phyloP scores from a whole-genome alignment of 2,888 invertebrate genomes.

The Bhutanitis thaidina region DNA sequence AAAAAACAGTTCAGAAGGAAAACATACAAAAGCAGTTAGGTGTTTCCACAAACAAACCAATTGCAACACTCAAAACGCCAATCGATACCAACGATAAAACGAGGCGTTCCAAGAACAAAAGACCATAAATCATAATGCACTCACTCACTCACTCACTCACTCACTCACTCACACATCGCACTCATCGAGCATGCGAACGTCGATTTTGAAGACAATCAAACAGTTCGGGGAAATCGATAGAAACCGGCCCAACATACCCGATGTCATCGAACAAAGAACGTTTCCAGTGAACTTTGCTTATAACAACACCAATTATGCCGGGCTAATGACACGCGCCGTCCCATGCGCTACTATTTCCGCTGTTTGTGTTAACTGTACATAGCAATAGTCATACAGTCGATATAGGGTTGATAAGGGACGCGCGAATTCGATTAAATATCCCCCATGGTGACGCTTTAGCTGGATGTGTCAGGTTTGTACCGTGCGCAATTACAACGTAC shows the following conservation, averaged over 20 bases:
- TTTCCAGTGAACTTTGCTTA: conserved; percentile 44
- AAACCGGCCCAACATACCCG: conserved; percentile 30
- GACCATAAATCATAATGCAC: conserved; percentile 7
- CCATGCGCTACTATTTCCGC: conserved; percentile 23
- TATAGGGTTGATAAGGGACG: conserved; percentile 25
- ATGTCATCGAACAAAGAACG: conserved; percentile 19
- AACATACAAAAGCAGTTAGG: too few relatives aligned
- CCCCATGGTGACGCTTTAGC: conserved; percentile 5
- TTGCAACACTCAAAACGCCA: neutral
- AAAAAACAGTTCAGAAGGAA: too few relatives aligned
- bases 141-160: too few relatives aligned
- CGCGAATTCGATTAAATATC: conserved; percentile 29
- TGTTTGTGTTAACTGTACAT: conserved; percentile 20
- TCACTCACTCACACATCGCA: too few relatives aligned
- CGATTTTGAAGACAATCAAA: conserved; percentile 24
- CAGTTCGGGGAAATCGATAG: conserved; percentile 38
- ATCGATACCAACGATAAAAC: neutral
- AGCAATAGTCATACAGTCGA: conserved; percentile 26
- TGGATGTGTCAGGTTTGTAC: neutral
- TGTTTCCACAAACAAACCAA: too few relatives aligned
- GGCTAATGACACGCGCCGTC: conserved; percentile 35
- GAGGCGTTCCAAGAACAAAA: neutral
- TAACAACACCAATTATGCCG: conserved; percentile 44
- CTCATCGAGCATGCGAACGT: conserved; percentile 11
- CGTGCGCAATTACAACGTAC: neutral